Conservation (phyloP, 92 coral and sea anemone genomes). For the Meandrina meandrites region DNA sequence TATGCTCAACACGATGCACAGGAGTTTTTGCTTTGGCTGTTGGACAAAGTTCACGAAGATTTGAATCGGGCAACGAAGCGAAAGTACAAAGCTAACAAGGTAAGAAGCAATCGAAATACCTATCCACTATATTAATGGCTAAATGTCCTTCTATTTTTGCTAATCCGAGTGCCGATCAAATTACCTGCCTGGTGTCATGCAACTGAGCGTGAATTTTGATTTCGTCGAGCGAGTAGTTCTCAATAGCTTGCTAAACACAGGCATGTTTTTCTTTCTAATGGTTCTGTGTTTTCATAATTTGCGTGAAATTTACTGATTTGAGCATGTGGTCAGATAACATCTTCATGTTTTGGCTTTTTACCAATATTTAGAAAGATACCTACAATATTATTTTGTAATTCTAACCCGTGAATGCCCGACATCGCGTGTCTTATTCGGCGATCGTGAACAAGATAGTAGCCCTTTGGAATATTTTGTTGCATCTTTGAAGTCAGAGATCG, state of each 20-base stretch:
- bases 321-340: not conserved
- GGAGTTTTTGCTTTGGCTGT: constrained; percentile 92
- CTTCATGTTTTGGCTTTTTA: constrained; percentile 24
- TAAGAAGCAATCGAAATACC: constrained; percentile 16
- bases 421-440: not conserved
- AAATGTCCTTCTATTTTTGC: constrained; percentile 3
- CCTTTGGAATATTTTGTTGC: not conserved
- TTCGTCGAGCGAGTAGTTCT: constrained; percentile 11
- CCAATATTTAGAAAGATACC: not conserved
- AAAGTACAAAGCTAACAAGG: constrained; percentile 91
- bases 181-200: constrained; percentile 35
- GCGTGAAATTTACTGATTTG: constrained; percentile 7
- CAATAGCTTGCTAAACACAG: constrained; percentile 7
- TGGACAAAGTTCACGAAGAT: constrained; percentile 94
- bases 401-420: not conserved
- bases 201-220: constrained; percentile 23
- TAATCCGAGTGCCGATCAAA: constrained; percentile 16
- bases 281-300: constrained; percentile 28
- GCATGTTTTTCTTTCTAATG: constrained; percentile 28
- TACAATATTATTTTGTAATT: constrained; percentile 11
- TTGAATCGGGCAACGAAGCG: constrained; percentile 83
- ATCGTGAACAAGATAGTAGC: not conserved
- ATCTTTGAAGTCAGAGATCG: not conserved
- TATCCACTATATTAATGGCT: not conserved
- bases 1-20: constrained; percentile 93